Evolutionary conservation across 2,888 invertebrate genomes (phyloP).

Genomic region (Pandemis cinnamomeana): DNA sequence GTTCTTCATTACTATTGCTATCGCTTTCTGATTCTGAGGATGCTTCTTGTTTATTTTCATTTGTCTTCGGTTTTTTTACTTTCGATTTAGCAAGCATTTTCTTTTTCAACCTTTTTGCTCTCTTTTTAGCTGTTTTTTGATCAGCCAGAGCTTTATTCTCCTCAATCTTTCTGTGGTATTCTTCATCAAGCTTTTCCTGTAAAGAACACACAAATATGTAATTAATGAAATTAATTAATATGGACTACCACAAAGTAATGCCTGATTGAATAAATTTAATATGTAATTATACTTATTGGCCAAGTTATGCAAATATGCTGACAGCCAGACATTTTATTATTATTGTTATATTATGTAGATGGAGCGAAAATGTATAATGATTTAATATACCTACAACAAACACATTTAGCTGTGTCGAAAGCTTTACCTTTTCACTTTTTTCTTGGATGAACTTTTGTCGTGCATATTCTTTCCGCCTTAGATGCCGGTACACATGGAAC

Average conservation of each 20-base stretch:
- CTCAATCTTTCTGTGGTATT: constrained; percentile 91
- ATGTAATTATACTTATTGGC: too few species aligned
- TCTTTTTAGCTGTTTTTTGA: constrained; percentile 94
- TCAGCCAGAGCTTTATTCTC: constrained; percentile 89
- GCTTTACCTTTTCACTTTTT: constrained; percentile 91
- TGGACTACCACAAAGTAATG: too few species aligned
- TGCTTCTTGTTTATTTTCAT: constrained; percentile 49
- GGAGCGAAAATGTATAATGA: too few species aligned
- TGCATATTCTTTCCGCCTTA: constrained; percentile 97
- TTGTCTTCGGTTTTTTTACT: constrained; percentile 71
- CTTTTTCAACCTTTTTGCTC: constrained; percentile 93
- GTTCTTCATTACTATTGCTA: constrained; percentile 53
- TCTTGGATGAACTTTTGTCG: constrained; percentile 97
- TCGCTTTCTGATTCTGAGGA: constrained; percentile 69
- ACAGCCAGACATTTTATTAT: too few species aligned
- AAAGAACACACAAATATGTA: constrained; percentile 45
- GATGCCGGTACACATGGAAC: constrained; percentile 98
- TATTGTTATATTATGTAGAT: too few species aligned
- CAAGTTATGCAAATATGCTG: too few species aligned
- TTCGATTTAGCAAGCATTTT: constrained; percentile 82
- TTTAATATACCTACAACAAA: too few species aligned
- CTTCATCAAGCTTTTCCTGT: constrained; percentile 93
- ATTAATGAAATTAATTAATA: too few species aligned
- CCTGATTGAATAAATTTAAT: too few species aligned
- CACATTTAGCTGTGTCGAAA: too few species aligned